phyloP scores from a whole-genome alignment of 2,113 vertebrate species.

The Gadus chalcogrammus region DNA sequence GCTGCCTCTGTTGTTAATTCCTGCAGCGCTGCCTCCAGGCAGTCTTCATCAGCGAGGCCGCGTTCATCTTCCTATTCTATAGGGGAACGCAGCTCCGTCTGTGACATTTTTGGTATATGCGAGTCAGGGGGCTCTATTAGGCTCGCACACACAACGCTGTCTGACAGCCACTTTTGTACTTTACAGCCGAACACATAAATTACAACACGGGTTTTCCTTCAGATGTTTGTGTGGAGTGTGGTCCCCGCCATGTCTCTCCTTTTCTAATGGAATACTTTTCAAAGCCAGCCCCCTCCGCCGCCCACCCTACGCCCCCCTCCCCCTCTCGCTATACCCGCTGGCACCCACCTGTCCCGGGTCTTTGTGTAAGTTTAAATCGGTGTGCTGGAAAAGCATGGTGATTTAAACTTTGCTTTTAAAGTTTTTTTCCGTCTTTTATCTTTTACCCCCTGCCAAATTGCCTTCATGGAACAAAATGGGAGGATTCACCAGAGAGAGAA shows the following conservation, averaged over 20 bases:
- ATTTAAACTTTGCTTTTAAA: not conserved
- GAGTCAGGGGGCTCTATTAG: too few species aligned
- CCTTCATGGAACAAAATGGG: not conserved
- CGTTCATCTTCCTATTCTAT: constrained; percentile 28
- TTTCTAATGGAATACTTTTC: too few species aligned
- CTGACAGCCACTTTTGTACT: too few species aligned
- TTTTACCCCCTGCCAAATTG: not conserved
- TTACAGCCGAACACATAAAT: too few species aligned
- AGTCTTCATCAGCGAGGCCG: constrained; percentile 48
- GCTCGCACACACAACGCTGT: too few species aligned
- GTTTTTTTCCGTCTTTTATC: not conserved
- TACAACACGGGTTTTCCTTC: too few species aligned
- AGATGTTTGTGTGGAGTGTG: too few species aligned
- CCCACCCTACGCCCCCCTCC: too few species aligned
- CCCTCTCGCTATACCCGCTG: too few species aligned
- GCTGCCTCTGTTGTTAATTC: constrained; percentile 55
- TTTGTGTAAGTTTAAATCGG: not conserved
- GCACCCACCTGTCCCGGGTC: too few species aligned
- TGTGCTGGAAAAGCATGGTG: not conserved
- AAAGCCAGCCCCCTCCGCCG: not conserved
- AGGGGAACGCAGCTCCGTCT: constrained; percentile 25
- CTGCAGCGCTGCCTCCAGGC: constrained; percentile 59
- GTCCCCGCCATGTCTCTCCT: too few species aligned
- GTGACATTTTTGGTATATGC: constrained; percentile 13
- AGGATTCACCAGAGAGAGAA: not conserved